These are phyloP conservation scores for Conus betulinus DNA, from an alignment of 1,140 invertebrate species.

Conservation along the genomic window DNA sequence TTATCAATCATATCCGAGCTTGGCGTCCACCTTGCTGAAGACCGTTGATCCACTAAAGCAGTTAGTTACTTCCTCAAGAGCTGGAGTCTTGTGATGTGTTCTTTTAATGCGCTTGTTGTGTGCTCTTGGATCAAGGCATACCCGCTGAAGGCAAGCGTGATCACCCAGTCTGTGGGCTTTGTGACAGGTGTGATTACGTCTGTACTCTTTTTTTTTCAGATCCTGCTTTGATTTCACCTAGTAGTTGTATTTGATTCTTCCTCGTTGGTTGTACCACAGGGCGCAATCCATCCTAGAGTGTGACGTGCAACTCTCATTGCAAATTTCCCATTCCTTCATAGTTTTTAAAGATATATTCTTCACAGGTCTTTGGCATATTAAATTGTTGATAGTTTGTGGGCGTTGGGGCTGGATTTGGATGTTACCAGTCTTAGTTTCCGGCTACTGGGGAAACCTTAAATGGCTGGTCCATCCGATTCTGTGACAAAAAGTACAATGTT, in stretches of 20 bases:
- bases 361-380: too few relatives aligned
- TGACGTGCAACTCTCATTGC: too few relatives aligned
- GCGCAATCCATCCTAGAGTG: too few relatives aligned
- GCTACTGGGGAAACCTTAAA: too few relatives aligned
- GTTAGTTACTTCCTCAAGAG: background rate
- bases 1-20: slow-evolving; percentile 36
- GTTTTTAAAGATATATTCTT: too few relatives aligned
- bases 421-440: too few relatives aligned
- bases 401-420: too few relatives aligned
- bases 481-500: too few relatives aligned
- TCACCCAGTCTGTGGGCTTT: background rate
- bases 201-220: slow-evolving; percentile 39
- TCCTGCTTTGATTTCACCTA: slow-evolving; percentile 53
- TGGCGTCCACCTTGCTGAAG: slow-evolving; percentile 46
- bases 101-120: background rate
- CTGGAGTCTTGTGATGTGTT: background rate
- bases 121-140: background rate
- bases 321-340: too few relatives aligned
- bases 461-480: too few relatives aligned
- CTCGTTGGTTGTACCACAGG: too few relatives aligned
- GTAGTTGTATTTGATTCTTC: slow-evolving; percentile 31
- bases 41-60: background rate
- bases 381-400: too few relatives aligned
- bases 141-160: background rate
- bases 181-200: background rate